Evolutionary conservation across 2,888 invertebrate genomes (phyloP).

Genomic region (Coelogynopora nodosa): DNA sequence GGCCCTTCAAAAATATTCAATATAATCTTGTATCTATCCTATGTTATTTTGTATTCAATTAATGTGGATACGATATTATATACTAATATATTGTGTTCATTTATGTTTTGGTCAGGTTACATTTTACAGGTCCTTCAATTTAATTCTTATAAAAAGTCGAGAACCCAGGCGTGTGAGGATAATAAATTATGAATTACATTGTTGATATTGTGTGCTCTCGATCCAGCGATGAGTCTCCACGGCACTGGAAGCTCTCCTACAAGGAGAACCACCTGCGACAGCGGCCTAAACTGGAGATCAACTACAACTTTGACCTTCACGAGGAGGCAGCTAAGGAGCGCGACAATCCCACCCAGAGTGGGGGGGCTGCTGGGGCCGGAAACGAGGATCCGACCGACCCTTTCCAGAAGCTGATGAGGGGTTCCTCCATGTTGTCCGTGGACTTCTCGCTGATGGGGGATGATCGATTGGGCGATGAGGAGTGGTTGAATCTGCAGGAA

Average conservation of each 20-base stretch:
- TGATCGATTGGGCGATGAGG: neutral
- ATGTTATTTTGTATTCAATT: too few relatives aligned
- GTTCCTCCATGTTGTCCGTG: neutral
- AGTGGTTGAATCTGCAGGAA: neutral
- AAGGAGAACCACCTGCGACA: conserved; percentile 68
- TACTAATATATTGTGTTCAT: too few relatives aligned
- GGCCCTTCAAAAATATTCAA: too few relatives aligned
- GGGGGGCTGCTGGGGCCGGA: neutral
- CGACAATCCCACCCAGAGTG: neutral
- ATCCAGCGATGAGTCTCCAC: too few relatives aligned
- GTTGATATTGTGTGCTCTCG: too few relatives aligned
- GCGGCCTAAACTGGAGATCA: conserved; percentile 65
- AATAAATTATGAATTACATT: too few relatives aligned
- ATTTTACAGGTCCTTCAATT: too few relatives aligned
- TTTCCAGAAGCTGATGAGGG: neutral
- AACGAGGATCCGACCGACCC: neutral
- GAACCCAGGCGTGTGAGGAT: too few relatives aligned
- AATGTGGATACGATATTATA: too few relatives aligned
- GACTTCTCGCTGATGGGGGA: neutral
- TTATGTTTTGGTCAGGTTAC: too few relatives aligned
- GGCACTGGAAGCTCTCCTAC: conserved; percentile 66
- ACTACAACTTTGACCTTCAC: neutral
- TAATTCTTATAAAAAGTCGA: too few relatives aligned
- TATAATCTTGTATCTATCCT: too few relatives aligned
- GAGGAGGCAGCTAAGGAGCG: neutral